Evolutionary conservation across 2,888 invertebrate species (phyloP).

Genomic region (Zhuqinia jingwanae): DNA sequence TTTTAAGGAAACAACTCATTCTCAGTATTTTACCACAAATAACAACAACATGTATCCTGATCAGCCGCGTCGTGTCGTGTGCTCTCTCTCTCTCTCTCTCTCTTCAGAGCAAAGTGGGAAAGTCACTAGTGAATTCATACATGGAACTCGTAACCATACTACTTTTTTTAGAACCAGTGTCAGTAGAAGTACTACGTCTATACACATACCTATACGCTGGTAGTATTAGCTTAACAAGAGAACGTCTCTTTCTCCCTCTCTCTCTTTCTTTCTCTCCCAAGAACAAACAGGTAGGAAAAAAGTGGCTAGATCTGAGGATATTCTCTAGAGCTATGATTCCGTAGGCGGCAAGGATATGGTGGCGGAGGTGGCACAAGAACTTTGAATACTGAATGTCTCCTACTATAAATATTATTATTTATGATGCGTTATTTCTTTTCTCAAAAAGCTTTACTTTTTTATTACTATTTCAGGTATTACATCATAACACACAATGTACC

Average conservation of each 20-base stretch:
- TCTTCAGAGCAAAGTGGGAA: constrained; percentile 46
- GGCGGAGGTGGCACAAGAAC: not conserved
- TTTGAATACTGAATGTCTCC: constrained; percentile 1
- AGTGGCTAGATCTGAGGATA: not conserved
- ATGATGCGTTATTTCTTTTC: constrained; percentile 37
- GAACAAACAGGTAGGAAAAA: constrained; percentile 52
- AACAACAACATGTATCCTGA: constrained; percentile 49
- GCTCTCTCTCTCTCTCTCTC: not conserved
- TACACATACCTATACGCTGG: not conserved
- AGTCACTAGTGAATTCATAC: constrained; percentile 59
- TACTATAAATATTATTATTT: constrained; percentile 34
- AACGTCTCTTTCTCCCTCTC: not conserved
- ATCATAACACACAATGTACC: too few species aligned
- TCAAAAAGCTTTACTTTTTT: not conserved
- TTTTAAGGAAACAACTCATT: constrained; percentile 49
- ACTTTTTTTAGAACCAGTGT: constrained; percentile 2
- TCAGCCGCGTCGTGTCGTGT: constrained; percentile 32
- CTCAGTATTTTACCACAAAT: constrained; percentile 46
- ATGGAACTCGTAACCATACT: not conserved
- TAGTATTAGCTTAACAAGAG: constrained; percentile 8
- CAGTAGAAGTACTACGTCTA: not conserved
- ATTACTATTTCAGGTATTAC: too few species aligned
- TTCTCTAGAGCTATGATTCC: constrained; percentile 19
- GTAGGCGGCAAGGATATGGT: constrained; percentile 19
- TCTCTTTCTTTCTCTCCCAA: not conserved